Evolutionary conservation across 1,140 invertebrate species (phyloP), one percentile per base, ranked within the genome.

Genomic region (Lutraria rhynchaena): DNA sequence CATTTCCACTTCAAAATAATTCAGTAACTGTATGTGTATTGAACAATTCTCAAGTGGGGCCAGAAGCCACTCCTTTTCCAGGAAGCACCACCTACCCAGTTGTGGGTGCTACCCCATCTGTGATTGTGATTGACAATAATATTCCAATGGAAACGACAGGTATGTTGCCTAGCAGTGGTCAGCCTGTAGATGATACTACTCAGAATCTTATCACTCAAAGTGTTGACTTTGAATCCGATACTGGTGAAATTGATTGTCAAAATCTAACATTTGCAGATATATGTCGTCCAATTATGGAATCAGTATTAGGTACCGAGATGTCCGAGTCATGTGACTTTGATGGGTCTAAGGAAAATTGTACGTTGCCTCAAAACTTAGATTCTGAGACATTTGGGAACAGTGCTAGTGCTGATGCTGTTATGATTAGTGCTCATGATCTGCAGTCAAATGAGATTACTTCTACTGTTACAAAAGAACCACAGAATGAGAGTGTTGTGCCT

Each of bases 81-180:
- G 75, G 57, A n/a, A 69, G 67, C 15, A 29, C 71, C 4, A 61
- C 61, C n/a, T n/a, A n/a, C n/a, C n/a, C n/a, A n/a, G 53, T 22
- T 37, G 69, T 77, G 9, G 69, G 76, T 67, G 70, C 77, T 5
- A 73, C 33, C 17, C 82, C 82, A 24, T 81, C 82, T 1, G 69
- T 84, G 46, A 24, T 84, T 15, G 61, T 83, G 51, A 65, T 84
- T 19, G 74, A 81, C 46, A 76, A 61, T 46, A 55, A 35, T 22
- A 24, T 44, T 9, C 58, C 44, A 24, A 55, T 65, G 29, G 57
- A 35, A 65, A 58, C 65, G 15, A 58, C 41, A 73, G 67, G 60
- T n/a, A n/a, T n/a, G n/a, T n/a, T n/a, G n/a, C n/a, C n/a, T n/a
- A n/a, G n/a, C n/a, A n/a, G n/a, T n/a, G n/a, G n/a, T n/a, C n/a